Evolutionary conservation across 2,113 vertebrate species (phyloP).

Genomic region (Lagenorhynchus albirostris): DNA sequence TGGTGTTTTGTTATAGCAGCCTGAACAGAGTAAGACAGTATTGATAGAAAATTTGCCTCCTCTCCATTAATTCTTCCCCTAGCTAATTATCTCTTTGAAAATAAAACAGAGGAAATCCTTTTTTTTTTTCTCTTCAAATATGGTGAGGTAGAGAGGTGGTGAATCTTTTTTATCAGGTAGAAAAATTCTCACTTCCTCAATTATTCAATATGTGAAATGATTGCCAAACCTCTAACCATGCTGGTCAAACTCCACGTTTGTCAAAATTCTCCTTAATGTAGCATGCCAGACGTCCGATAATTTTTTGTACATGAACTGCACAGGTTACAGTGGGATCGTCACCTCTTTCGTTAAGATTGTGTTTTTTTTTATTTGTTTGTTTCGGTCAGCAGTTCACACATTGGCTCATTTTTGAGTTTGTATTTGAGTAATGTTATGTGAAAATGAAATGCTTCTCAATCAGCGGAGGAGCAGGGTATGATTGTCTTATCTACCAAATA

Average conservation of each 20-base stretch:
- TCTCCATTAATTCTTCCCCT: neutral
- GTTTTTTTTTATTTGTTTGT: neutral
- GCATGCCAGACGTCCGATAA: neutral
- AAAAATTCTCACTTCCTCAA: neutral
- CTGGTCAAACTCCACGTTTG: neutral
- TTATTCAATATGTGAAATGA: neutral
- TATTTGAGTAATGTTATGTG: neutral
- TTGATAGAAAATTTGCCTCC: neutral
- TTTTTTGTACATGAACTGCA: neutral
- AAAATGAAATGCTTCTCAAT: neutral
- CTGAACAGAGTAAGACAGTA: neutral
- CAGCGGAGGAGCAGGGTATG: neutral
- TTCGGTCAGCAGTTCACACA: neutral
- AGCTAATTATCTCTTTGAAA: neutral
- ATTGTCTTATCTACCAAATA: neutral
- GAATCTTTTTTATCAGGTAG: neutral
- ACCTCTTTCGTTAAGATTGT: neutral
- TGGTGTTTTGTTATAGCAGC: neutral
- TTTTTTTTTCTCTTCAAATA: neutral
- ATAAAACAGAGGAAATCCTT: neutral
- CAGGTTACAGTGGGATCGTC: neutral
- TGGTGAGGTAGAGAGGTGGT: neutral
- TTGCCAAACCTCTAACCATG: neutral
- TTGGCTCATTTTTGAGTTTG: neutral
- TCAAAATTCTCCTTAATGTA: neutral